Conservation (phyloP, 2,888 invertebrate species). For the Odontothrips loti region DNA sequence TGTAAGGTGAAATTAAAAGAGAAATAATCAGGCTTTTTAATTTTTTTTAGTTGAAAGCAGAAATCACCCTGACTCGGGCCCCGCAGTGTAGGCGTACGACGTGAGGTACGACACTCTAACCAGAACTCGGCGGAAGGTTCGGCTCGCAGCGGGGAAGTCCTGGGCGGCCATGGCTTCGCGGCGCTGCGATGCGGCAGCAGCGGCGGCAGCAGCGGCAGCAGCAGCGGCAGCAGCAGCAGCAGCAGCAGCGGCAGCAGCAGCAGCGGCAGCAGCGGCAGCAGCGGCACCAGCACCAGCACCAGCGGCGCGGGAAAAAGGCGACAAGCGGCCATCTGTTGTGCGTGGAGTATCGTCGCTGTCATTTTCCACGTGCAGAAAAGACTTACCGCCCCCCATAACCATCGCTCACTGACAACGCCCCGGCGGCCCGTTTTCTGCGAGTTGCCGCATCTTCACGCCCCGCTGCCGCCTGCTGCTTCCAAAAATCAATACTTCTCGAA, state of each 20-base stretch:
- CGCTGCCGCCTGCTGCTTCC: neutral
- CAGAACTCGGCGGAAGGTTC: no score
- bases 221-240: neutral
- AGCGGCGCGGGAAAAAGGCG: neutral
- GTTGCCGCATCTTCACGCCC: neutral
- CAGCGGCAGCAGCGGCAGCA: neutral
- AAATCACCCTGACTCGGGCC: no score
- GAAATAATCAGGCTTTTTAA: no score
- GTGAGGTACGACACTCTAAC: no score
- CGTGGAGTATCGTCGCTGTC: conserved; percentile 15
- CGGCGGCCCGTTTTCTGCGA: neutral
- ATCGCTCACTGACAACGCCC: conserved; percentile 17
- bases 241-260: neutral
- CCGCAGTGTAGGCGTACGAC: no score
- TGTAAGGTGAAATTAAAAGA: no score
- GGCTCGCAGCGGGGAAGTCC: no score
- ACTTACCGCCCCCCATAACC: conserved; percentile 21
- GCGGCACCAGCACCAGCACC: no score
- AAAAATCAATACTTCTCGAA: neutral
- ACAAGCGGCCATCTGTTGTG: neutral
- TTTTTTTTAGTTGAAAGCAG: no score
- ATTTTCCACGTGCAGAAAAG: conserved; percentile 22
- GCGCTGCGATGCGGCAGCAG: neutral
- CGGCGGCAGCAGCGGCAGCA: neutral
- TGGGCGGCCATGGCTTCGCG: no score